Base-by-base conservation (phyloP, 2,113 vertebrate species). In the Lampris incognitus region DNA sequence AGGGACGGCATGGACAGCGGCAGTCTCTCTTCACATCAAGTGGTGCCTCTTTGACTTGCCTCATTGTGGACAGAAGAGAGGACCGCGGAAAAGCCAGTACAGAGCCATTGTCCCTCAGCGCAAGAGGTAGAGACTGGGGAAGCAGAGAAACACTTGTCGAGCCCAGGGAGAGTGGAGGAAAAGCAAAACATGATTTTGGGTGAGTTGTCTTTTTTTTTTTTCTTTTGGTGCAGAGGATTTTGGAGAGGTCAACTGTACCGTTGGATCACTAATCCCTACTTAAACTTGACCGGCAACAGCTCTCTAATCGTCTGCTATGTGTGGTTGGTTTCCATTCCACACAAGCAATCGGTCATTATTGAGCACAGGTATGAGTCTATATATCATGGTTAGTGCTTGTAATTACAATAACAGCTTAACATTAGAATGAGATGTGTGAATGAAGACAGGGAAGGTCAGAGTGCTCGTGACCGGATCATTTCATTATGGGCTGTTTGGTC, bases 181-280 rank as follows among this genome's bases (percentile, higher is more conserved):
- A 78, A 82, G 66, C 60, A 75, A 76, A 90, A 69, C 85, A 95
- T 95, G 94, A 94, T 95, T 91, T 84, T 95, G 83, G 94, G 94
- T 95, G 89, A 94, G 94, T 94, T 88, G 72, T 56, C 0, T 8
- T 61, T 87, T 78, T 79, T 72, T 94, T 88, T 70, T 56, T 0
- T 8, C 62, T 87, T 78, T 79, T 72, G 60, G 48, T 49, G 81
- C 81, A 64, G 54, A 13, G 62, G 69, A 67, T 88, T 87, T 85
- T 65, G 63, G 74, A 76, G 74, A 82, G 82, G 83, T 91, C 86
- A 82, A 48, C 71, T 58, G 67, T 85, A 69, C 66, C 83, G 79
- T 68, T 66, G 75, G 54, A 6, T 74, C 74, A 87, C 79, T 86
- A 87, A 89, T 87, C 89, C 80, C 77, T 79, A 78, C 74, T 85